Conservation (phyloP, 2,113 vertebrate species). For the Etia nguti region DNA sequence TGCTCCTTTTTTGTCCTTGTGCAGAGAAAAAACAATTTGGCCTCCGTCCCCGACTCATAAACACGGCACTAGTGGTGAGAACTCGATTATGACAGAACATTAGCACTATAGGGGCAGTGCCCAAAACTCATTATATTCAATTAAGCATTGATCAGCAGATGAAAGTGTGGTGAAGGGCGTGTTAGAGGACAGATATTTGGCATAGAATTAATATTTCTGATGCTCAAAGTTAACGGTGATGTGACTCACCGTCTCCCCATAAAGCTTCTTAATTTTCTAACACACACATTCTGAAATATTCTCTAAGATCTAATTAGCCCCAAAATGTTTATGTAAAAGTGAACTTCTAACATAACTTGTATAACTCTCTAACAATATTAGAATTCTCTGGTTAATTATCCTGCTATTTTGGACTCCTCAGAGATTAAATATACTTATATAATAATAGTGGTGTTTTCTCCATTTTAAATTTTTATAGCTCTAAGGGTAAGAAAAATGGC, state of each 20-base stretch:
- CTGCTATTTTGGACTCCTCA: neutral
- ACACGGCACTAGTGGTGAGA: neutral
- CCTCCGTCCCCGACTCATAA: neutral
- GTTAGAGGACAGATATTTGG: neutral
- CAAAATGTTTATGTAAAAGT: neutral
- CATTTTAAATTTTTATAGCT: neutral
- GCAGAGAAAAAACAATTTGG: neutral
- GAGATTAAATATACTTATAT: neutral
- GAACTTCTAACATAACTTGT: conserved; percentile 1
- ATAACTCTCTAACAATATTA: neutral
- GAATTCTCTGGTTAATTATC: neutral
- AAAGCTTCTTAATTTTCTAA: neutral
- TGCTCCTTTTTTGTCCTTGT: neutral
- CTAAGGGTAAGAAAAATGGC: neutral
- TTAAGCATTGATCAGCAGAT: neutral
- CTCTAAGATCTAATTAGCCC: neutral
- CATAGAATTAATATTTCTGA: neutral
- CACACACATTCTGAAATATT: neutral
- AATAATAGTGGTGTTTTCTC: neutral
- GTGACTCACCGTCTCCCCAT: neutral
- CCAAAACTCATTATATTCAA: conserved; percentile 1
- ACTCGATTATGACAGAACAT: conserved; percentile 17
- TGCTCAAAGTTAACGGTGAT: neutral
- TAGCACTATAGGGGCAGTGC: neutral
- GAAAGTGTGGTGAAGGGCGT: neutral